Percentiles rank a stretch among this genome's conserved stretches.
Conservation (phyloP, 2,113 vertebrate species). For the Gavia stellata region DNA sequence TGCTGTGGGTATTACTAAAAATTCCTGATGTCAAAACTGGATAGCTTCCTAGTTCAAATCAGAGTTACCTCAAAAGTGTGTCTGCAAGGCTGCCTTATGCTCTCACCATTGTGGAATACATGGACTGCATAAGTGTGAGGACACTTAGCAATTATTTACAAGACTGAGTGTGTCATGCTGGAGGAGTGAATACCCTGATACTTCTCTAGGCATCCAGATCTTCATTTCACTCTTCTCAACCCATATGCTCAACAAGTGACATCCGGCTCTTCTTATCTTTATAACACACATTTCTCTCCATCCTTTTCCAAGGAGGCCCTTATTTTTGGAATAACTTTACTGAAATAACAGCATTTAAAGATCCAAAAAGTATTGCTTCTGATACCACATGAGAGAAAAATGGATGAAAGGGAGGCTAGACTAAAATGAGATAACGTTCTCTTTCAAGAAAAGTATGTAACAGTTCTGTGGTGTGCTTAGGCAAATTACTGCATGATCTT, state of each 20-base stretch:
- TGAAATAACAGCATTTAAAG: background rate
- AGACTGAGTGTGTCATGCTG: background rate
- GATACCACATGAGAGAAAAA: background rate
- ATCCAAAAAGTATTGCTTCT: background rate
- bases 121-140: background rate
- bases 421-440: background rate
- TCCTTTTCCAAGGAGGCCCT: background rate
- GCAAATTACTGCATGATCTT: background rate
- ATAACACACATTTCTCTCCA: background rate
- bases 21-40: constrained; percentile 13
- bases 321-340: background rate
- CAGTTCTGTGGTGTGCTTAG: background rate
- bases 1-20: constrained; percentile 22
- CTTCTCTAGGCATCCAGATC: background rate
- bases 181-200: background rate
- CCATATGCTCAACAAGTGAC: background rate
- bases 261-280: background rate
- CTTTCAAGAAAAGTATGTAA: background rate
- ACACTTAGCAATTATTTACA: constrained; percentile 13
- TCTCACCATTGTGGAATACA: constrained; percentile 17
- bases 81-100: background rate
- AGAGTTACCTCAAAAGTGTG: constrained; percentile 34
- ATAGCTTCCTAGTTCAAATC: constrained; percentile 16
- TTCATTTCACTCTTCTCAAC: background rate
- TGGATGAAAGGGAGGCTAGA: background rate